Percentiles rank a stretch among this genome's conserved stretches.
These are phyloP conservation scores for Sympetrum striolatum DNA, from an alignment of 2,888 invertebrate species.

Conservation along the genomic window DNA sequence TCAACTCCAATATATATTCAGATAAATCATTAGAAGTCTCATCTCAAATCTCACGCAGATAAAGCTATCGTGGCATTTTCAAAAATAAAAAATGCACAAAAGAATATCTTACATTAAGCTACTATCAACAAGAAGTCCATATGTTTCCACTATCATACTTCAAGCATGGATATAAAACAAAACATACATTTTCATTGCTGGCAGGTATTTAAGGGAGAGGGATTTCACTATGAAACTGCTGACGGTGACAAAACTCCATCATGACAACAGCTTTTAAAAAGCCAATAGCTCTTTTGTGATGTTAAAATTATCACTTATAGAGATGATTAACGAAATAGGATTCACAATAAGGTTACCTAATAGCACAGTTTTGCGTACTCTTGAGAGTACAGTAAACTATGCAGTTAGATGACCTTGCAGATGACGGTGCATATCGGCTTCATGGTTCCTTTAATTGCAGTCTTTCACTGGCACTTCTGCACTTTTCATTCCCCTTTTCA, in stretches of 20 bases:
- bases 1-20: neutral
- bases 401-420: conserved; percentile 10
- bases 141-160: neutral
- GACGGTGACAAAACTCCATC: neutral
- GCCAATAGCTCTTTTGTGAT: neutral
- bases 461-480: conserved; percentile 5
- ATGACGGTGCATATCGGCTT: conserved; percentile 8
- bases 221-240: neutral
- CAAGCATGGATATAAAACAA: neutral
- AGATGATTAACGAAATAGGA: too few relatives aligned
- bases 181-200: neutral
- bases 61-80: neutral
- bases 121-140: neutral
- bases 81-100: conserved; percentile 8
- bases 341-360: too few relatives aligned
- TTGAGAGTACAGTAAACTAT: neutral
- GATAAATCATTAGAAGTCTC: neutral
- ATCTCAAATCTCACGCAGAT: neutral
- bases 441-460: neutral
- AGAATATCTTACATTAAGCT: neutral
- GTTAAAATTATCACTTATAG: neutral
- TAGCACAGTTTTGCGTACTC: too few relatives aligned
- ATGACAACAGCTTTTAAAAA: neutral
- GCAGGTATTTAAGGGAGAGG: neutral
- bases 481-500: neutral